A percentile compares a stretch with the other conserved stretches of the same genome.
Conservation (phyloP, 37 sponge, comb jelly and placozoan species). For the Petrosia ficiformis region DNA sequence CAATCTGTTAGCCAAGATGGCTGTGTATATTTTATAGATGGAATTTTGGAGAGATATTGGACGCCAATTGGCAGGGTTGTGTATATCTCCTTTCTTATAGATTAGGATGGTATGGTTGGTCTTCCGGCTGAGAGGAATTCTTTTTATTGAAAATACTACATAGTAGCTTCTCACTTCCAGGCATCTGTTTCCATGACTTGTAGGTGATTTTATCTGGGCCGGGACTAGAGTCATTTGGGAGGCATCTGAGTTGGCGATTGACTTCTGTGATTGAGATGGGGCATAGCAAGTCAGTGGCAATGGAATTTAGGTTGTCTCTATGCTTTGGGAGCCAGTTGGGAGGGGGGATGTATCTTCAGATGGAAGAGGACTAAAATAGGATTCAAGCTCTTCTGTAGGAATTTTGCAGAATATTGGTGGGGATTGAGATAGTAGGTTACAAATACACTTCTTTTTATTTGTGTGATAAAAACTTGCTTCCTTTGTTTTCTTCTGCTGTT, state of each 20-base stretch:
- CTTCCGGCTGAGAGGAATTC: too few species aligned
- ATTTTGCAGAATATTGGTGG: too few species aligned
- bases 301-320: too few species aligned
- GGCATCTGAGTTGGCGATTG: neutral
- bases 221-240: neutral
- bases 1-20: conserved; percentile 26
- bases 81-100: neutral
- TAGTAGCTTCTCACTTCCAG: too few species aligned
- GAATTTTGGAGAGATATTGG: neutral
- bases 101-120: conserved; percentile 14
- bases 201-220: neutral
- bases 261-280: neutral
- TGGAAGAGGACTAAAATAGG: neutral
- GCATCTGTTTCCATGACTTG: neutral
- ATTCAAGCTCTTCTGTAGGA: too few species aligned
- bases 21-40: conserved; percentile 10
- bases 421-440: too few species aligned
- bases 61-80: neutral
- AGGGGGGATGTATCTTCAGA: neutral
- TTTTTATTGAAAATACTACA: too few species aligned
- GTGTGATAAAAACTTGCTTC: too few species aligned
- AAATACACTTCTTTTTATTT: too few species aligned
- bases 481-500: too few species aligned
- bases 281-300: neutral
- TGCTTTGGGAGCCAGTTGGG: conserved; percentile 2